Percentiles rank a stretch among this genome's conserved stretches.
phyloP scores from a whole-genome alignment of 2,113 vertebrate species.

The Eclectus roratus region DNA sequence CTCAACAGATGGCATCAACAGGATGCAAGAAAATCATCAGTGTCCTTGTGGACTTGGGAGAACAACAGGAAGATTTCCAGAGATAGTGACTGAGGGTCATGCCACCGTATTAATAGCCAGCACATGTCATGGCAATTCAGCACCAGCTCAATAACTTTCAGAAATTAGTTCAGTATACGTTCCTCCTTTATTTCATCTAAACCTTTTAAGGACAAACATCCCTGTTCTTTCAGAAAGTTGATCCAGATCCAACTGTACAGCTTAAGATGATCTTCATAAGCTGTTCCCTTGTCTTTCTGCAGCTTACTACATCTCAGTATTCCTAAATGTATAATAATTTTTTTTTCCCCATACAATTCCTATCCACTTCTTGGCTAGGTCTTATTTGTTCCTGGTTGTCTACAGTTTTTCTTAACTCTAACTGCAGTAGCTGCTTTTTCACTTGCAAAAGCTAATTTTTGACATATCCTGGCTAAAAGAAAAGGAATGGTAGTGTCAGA shows the following conservation, averaged over 20 bases:
- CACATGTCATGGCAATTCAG: not conserved
- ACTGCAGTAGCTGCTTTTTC: not conserved
- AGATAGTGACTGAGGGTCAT: not conserved
- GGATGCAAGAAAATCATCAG: not conserved
- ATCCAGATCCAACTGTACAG: not conserved
- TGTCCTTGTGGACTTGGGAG: not conserved
- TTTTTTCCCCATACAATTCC: not conserved
- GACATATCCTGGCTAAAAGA: not conserved
- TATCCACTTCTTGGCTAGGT: not conserved
- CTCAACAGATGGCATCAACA: slow-evolving; percentile 42
- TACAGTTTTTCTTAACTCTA: not conserved
- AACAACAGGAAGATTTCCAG: not conserved
- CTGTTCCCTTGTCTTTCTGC: not conserved
- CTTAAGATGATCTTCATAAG: not conserved
- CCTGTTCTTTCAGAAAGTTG: not conserved
- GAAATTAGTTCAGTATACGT: not conserved
- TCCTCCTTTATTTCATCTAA: not conserved
- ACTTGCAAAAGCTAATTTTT: not conserved
- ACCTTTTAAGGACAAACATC: not conserved
- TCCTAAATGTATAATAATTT: not conserved
- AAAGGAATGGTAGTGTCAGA: not conserved
- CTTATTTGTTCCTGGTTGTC: not conserved
- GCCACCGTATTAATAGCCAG: not conserved
- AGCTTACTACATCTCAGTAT: not conserved
- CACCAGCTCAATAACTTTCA: not conserved